Evolutionary conservation across 1,140 invertebrate genomes (phyloP), one percentile per base, ranked within the genome.

Genomic region (Atta texana): DNA sequence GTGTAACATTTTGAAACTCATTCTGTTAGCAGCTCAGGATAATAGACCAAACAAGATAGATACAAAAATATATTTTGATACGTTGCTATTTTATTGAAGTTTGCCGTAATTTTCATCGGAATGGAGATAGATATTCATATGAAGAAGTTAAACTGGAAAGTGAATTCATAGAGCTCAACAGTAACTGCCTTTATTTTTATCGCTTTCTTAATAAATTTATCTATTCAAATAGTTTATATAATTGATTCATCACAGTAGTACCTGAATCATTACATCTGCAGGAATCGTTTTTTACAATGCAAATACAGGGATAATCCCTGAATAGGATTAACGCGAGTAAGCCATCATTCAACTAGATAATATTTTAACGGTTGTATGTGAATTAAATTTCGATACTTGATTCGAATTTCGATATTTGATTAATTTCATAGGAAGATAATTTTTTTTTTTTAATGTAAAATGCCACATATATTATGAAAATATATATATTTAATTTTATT

Each of bases 11-110:
- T 84, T 61, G 89, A 86, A 88, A 93, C 64, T 88, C 72, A 87
- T 92, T 94, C 84, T 93, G 85, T 93, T 93, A 91, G 78, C 91
- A 93, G 91, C 92, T 94, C 92, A 92, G 91, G 90, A 93, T 92
- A 92, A 66, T 93, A 94, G 90, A 94, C 92, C 91, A 92, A 93
- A 93, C 92, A 90, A 84, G 69, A 92, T 92, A 93, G 88, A 94
- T 89, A 81, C 89, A 89, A 91, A 93, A 93, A 93, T 94, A 94
- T 95, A 94, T 94, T 95, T 95, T 95, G 93, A 94, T 95, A 94
- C 93, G 91, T 94, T 95, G 89, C 92, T 94, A 92, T 94, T 94
- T 94, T 93, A 93, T 91, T 92, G 78, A 91, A 51, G 88, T 91
- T 91, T 74, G 71, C 66, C 90, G 76, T 88, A 88, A 92, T 80